Evolutionary conservation across 2,888 invertebrate genomes (phyloP), one percentile per base, ranked within the genome.

Genomic region (Hylaea fasciaria): DNA sequence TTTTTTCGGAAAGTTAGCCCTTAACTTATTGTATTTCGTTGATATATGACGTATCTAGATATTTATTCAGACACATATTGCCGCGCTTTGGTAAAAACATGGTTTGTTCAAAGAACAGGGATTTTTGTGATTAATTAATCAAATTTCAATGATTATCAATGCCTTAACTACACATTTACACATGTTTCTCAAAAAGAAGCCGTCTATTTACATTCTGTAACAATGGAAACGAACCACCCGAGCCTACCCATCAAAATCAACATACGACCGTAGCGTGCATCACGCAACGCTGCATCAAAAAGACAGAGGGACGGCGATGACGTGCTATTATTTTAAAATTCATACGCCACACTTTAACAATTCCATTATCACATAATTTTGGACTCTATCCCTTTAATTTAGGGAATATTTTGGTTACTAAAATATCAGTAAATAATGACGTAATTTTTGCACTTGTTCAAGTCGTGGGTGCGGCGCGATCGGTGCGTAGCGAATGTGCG

Each of bases 241-340:
- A n/a, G n/a, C n/a, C n/a, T n/a, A n/a, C 80, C 74, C 83, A 82
- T 85, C 84, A 86, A 85, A 89, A 84, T 82, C 85, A 88, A 86
- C 87, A 82, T 78, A 83, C 83, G 77, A 83, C 80, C 78, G 78
- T 79, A 81, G 82, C 82, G 77, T 76, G 77, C 77, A 81, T 80
- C 74, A 83, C 85, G 87, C 80, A 80, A 87, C 85, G 82, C 72
- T 81, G 83, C 76, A 78, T 81, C 81, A 77, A 86, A 90, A 89
- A 89, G 87, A 90, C 88, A 83, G 81, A 88, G 89, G 86, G 87
- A 83, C 74, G 54, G 75, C 77, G 80, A 85, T 88, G 86, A 88
- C 83, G 86, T 85, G 85, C 88, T 88, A 89, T 89, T 89, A 89
- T 86, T 88, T 89, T 86, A 82, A 88, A 90, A 89, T 86, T 89